These are phyloP conservation scores for Pachyuromys duprasi DNA, from an alignment of 2,797 vertebrate species.

Conservation along the genomic window DNA sequence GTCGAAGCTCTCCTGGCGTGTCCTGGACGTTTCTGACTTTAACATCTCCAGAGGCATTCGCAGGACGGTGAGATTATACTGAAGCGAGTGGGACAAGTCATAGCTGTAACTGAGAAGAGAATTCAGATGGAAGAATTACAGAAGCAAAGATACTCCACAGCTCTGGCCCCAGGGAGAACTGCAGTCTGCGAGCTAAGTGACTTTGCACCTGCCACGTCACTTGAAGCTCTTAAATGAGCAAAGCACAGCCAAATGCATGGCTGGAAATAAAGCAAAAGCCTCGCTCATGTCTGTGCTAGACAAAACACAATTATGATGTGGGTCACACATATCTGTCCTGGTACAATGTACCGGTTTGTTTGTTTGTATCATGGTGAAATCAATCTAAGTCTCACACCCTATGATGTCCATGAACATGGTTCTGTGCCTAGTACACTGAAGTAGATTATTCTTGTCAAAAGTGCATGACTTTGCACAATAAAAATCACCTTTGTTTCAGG, in stretches of 20 bases:
- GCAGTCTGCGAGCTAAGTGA: slow-evolving; percentile 44
- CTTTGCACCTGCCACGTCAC: slow-evolving; percentile 28
- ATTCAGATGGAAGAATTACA: slow-evolving; percentile 68
- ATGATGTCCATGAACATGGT: background rate
- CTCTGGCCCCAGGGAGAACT: background rate
- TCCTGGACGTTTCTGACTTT: slow-evolving; percentile 88
- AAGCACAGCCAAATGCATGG: background rate
- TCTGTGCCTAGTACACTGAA: background rate
- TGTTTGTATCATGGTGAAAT: background rate
- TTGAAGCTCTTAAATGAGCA: slow-evolving; percentile 6
- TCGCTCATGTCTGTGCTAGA: background rate
- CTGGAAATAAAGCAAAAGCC: background rate
- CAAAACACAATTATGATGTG: background rate
- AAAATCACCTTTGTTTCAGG: too few species aligned
- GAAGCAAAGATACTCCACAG: slow-evolving; percentile 53
- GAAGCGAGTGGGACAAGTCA: slow-evolving; percentile 97
- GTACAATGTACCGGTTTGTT: background rate
- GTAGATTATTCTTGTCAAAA: background rate
- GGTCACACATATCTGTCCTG: background rate
- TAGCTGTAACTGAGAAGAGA: slow-evolving; percentile 95
- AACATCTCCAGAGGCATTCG: slow-evolving; percentile 92
- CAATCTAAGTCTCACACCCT: background rate
- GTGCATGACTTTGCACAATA: background rate
- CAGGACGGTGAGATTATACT: slow-evolving; percentile 96
- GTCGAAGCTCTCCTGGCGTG: slow-evolving; percentile 95